Percentiles rank a stretch among this genome's conserved stretches.
Evolutionary conservation across 2,888 invertebrate genomes (phyloP).

Genomic region (Acanthosepion pharaonis): DNA sequence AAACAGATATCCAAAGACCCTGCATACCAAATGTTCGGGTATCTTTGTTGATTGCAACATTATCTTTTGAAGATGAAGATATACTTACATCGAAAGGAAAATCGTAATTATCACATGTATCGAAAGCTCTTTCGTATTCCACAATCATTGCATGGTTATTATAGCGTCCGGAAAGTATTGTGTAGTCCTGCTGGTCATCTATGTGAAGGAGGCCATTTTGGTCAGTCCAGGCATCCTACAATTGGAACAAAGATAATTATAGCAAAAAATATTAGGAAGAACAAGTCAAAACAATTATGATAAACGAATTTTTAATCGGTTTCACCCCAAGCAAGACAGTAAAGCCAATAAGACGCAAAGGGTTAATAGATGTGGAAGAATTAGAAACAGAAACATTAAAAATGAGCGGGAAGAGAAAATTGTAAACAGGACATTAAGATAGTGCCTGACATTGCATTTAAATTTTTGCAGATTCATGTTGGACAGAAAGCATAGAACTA

Average conservation of each 20-base stretch:
- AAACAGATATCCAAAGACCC: too few relatives aligned
- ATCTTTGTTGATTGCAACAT: too few relatives aligned
- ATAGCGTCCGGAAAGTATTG: slow-evolving; percentile 56
- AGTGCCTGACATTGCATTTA: too few relatives aligned
- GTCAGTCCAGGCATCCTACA: slow-evolving; percentile 71
- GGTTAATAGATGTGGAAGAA: too few relatives aligned
- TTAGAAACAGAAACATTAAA: too few relatives aligned
- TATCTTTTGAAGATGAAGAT: neutral
- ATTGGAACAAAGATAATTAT: neutral
- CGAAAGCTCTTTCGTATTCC: slow-evolving; percentile 65
- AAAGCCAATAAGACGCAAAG: too few relatives aligned
- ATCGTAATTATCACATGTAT: slow-evolving; percentile 71
- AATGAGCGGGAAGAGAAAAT: too few relatives aligned
- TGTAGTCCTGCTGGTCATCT: slow-evolving; percentile 69
- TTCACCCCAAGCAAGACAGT: too few relatives aligned
- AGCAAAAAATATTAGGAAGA: neutral
- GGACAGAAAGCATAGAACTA: too few relatives aligned
- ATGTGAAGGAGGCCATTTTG: slow-evolving; percentile 60
- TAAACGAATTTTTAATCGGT: neutral
- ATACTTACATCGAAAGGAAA: slow-evolving; percentile 70
- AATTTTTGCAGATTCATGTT: too few relatives aligned
- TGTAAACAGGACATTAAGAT: too few relatives aligned
- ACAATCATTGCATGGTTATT: slow-evolving; percentile 53
- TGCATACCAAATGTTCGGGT: too few relatives aligned
- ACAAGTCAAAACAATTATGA: neutral